phyloP scores from a whole-genome alignment of 1,140 invertebrate genomes.

The Neodiprion fabricii region DNA sequence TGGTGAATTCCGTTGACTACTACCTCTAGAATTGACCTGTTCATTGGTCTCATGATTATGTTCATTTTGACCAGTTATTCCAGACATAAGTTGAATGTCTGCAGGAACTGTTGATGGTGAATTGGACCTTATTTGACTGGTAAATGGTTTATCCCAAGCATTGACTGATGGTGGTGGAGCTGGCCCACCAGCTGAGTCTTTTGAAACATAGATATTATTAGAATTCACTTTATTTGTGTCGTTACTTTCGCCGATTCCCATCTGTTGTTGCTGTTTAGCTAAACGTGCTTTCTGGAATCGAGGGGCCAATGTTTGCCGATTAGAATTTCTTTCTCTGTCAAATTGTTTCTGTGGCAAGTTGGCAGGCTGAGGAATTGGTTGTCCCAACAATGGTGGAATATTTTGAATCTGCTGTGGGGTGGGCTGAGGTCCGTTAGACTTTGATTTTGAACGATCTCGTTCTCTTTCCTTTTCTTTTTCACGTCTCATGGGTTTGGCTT shows the following conservation, averaged over 20 bases:
- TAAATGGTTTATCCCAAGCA: conserved; percentile 87
- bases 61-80: conserved; percentile 41
- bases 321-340: conserved; percentile 64
- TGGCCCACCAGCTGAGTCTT: conserved; percentile 60
- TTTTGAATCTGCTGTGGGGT: conserved; percentile 55
- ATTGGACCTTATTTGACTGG: conserved; percentile 66
- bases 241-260: conserved; percentile 46
- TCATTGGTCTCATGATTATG: conserved; percentile 47
- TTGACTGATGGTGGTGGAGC: conserved; percentile 75
- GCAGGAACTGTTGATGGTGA: conserved; percentile 50
- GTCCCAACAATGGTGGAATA: conserved; percentile 61
- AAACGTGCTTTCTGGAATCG: conserved; percentile 80
- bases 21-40: conserved; percentile 48
- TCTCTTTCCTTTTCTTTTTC: conserved; percentile 59
- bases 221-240: conserved; percentile 55
- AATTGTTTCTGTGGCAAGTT: conserved; percentile 61
- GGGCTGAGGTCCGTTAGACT: conserved; percentile 48
- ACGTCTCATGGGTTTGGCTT: conserved; percentile 55
- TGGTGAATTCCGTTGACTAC: conserved; percentile 66
- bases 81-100: conserved; percentile 51
- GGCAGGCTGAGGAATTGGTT: conserved; percentile 59
- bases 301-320: conserved; percentile 71
- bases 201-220: conserved; percentile 48
- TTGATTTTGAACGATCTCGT: conserved; percentile 50
- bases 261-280: conserved; percentile 59